Conservation (phyloP, 1,140 invertebrate species). For the Solenopsis invicta region DNA sequence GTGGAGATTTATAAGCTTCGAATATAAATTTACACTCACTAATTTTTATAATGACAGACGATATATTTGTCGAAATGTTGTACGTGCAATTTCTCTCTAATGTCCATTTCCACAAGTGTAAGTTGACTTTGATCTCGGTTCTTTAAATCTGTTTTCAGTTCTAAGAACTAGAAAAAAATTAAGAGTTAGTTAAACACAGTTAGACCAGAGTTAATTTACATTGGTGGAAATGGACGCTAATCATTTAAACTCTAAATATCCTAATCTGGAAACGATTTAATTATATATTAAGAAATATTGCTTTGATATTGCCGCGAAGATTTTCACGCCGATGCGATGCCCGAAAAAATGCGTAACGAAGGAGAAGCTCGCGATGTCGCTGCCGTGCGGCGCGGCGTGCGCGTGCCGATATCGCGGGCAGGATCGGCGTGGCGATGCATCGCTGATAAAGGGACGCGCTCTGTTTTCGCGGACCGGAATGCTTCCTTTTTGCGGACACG, state of each 20-base stretch:
- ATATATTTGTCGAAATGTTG: background rate
- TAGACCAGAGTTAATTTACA: too few relatives aligned
- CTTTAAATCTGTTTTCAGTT: too few relatives aligned
- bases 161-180: too few relatives aligned
- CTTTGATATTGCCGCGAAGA: background rate
- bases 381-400: background rate
- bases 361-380: background rate
- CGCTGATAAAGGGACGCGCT: constrained; percentile 24
- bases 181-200: too few relatives aligned
- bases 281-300: background rate
- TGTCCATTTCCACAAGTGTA: too few relatives aligned
- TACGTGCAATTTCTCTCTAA: background rate
- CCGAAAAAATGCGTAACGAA: background rate
- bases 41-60: background rate
- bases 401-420: constrained; percentile 14
- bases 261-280: background rate
- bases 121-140: too few relatives aligned
- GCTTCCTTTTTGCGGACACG: constrained; percentile 59
- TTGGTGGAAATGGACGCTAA: background rate
- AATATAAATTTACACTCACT: background rate
- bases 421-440: constrained; percentile 1
- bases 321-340: background rate
- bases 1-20: too few relatives aligned
- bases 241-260: background rate
- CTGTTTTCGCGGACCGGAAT: constrained; percentile 49